A percentile compares a stretch with the other conserved stretches of the same genome.
Conservation (phyloP, 2,797 vertebrate genomes). For the Ambastaia sidthimunki region DNA sequence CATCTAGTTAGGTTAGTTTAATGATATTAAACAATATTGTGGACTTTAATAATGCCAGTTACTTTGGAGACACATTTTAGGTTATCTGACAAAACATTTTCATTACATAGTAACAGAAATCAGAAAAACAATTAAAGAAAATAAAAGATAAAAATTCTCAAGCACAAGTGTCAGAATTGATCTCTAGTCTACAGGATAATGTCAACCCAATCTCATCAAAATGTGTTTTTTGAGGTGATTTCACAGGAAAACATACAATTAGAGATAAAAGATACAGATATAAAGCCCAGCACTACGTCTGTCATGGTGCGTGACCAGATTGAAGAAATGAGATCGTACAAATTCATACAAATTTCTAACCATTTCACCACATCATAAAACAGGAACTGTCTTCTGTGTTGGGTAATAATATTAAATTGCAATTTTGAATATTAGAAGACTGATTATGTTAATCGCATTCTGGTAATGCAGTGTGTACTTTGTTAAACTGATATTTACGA, state of each 20-base stretch:
- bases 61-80: background rate
- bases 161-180: background rate
- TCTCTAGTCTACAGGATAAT: background rate
- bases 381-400: background rate
- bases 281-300: background rate
- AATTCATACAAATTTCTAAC: too few species aligned
- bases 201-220: background rate
- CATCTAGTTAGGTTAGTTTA: background rate
- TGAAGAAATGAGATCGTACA: too few species aligned
- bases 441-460: background rate
- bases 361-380: too few species aligned
- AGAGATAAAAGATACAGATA: too few species aligned
- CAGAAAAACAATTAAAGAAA: background rate
- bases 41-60: background rate
- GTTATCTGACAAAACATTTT: background rate
- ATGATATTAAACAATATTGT: background rate
- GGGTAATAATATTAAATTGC: background rate
- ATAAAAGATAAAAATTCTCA: background rate
- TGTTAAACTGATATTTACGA: background rate
- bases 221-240: background rate
- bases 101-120: background rate
- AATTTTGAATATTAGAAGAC: background rate
- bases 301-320: too few species aligned
- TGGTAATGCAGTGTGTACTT: background rate
- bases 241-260: too few species aligned